These are phyloP conservation scores for Lamellibrachia luymesi DNA, from an alignment of 1,140 invertebrate species.

Conservation along the genomic window DNA sequence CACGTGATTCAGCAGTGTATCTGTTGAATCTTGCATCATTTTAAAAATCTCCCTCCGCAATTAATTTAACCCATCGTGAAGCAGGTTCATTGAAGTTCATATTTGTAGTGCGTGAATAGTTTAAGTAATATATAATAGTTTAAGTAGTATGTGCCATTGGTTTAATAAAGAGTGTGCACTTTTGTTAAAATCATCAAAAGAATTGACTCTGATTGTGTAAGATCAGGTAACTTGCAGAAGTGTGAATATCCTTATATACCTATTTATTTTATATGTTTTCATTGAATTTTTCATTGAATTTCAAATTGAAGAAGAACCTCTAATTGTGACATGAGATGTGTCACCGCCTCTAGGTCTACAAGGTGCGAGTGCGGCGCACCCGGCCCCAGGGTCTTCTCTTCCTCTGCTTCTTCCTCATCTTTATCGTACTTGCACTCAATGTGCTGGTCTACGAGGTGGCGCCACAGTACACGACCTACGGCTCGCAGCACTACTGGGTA, in stretches of 20 bases:
- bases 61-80: too few relatives aligned
- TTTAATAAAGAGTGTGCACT: too few relatives aligned
- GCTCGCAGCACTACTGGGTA: constrained; percentile 54
- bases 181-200: too few relatives aligned
- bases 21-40: background rate
- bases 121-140: too few relatives aligned
- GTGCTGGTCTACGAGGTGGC: constrained; percentile 56
- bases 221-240: background rate
- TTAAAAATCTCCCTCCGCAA: background rate
- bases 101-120: too few relatives aligned
- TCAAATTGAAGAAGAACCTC: background rate
- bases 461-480: constrained; percentile 59
- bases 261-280: background rate
- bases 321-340: background rate
- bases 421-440: constrained; percentile 57
- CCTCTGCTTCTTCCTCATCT: constrained; percentile 58
- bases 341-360: constrained; percentile 51
- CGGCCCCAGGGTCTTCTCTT: constrained; percentile 57
- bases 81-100: too few relatives aligned
- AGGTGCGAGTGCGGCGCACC: constrained; percentile 51
- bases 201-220: background rate
- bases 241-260: background rate
- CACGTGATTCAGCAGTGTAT: background rate
- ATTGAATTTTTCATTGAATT: too few relatives aligned
- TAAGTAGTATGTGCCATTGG: too few relatives aligned